Conservation (phyloP, 2,113 vertebrate genomes). For the Rhea americana region DNA sequence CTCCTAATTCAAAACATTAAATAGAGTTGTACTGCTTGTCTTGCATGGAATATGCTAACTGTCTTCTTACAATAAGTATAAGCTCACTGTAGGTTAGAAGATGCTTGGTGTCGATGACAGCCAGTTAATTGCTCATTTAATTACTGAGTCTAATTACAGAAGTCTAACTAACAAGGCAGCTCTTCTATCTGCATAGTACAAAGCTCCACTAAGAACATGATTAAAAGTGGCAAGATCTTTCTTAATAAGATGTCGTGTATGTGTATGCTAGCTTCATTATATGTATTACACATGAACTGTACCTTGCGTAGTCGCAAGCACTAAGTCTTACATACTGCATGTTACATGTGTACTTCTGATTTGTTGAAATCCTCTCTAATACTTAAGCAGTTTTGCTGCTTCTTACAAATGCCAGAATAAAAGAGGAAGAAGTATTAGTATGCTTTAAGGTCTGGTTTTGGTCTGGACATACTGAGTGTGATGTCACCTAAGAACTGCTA, state of each 20-base stretch:
- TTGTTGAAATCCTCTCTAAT: not conserved
- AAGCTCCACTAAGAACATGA: not conserved
- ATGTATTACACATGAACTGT: not conserved
- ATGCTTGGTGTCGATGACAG: not conserved
- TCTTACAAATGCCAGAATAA: not conserved
- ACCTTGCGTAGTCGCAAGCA: not conserved
- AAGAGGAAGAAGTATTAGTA: not conserved
- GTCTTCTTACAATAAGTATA: not conserved
- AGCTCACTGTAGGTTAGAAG: not conserved
- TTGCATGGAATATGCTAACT: not conserved
- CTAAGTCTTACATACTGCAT: not conserved
- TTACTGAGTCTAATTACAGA: not conserved
- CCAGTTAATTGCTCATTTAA: not conserved
- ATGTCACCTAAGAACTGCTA: not conserved
- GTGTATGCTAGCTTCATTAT: not conserved
- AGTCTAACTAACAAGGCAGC: not conserved
- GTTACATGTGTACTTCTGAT: not conserved
- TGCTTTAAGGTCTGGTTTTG: not conserved
- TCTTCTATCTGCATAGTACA: not conserved
- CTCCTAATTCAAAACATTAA: not conserved
- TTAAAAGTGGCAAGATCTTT: not conserved
- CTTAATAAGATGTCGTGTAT: not conserved
- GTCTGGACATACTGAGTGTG: rapidly evolving
- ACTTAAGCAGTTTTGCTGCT: not conserved
- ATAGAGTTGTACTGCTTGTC: not conserved